Evolutionary conservation across 2,797 vertebrate genomes (phyloP), one percentile per base, ranked within the genome.

Genomic region (Gypaetus barbatus): DNA sequence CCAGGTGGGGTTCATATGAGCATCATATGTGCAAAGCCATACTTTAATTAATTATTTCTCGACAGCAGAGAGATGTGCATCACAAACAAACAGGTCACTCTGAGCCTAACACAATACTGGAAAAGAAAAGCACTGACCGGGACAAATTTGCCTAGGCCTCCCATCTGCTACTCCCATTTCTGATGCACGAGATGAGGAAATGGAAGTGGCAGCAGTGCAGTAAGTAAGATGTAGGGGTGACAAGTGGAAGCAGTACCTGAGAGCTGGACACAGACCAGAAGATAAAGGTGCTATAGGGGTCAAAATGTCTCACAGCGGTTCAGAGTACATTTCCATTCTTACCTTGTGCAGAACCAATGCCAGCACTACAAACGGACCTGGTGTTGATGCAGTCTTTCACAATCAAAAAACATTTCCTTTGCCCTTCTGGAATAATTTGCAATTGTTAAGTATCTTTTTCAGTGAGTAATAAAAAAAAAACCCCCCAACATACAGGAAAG

Each of bases 151-250:
- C 39, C 31, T 6, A 31, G 57, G 51, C n/a, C 51, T 31, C 12
- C 33, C 23, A 5, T 10, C 41, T n/a, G 37, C 78, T 30, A 6
- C 7, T 2, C 2, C 6, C 1, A 0, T 9, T 69, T 11, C 68
- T 64, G 63, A 10, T 4, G 31, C 18, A 52, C 0, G 5, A 23
- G 46, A 7, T 3, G 39, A 66, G 43, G 46, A 41, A 4, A 13
- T 2, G 22, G 39, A 46, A 8, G 21, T 1, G 60, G 33, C 35
- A 74, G 43, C 24, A 18, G 8, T 0, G 17, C 30, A 24, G 2
- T n/a, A 31, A 71, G 41, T 6, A 33, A 31, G 22, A 37, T 3
- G 13, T 3, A 43, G 28, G 5, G 14, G 17, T 28, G 37, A 43
- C 13, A 14, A 37, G 70, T 3, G n/a, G 60, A 25, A 69, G 56